Conservation (phyloP, 2,888 invertebrate species). For the Nymphalis urticae region DNA sequence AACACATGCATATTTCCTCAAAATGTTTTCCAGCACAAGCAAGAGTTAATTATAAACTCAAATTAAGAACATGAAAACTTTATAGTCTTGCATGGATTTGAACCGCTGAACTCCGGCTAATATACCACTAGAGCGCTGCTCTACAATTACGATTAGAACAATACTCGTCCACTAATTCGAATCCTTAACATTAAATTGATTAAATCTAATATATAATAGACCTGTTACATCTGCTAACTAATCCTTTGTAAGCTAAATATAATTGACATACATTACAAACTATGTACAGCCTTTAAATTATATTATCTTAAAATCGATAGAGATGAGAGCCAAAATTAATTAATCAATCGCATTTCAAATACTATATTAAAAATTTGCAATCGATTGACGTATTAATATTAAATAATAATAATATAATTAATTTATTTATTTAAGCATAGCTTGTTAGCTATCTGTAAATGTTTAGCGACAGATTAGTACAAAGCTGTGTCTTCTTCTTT, state of each 20-base stretch:
- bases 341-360: no score
- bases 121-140: no score
- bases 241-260: constrained; percentile 31
- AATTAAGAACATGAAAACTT: no score
- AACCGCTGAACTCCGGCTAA: not conserved
- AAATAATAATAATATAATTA: not conserved
- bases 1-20: no score
- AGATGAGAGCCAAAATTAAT: not conserved
- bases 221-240: constrained; percentile 29
- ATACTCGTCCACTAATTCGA: constrained; percentile 21
- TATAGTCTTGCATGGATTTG: not conserved
- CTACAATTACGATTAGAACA: constrained; percentile 9
- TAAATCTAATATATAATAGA: constrained; percentile 29
- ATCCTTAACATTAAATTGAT: constrained; percentile 30
- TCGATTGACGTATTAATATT: not conserved
- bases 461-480: no score
- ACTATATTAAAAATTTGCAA: no score
- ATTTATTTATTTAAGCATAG: no score
- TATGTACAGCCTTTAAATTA: constrained; percentile 25
- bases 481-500: no score
- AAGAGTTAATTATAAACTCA: no score
- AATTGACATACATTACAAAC: constrained; percentile 24
- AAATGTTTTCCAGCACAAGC: no score
- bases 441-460: no score
- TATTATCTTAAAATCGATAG: not conserved